Evolutionary conservation across 2,113 vertebrate genomes (phyloP), one percentile per base, ranked within the genome.

Genomic region (Abramis brama): DNA sequence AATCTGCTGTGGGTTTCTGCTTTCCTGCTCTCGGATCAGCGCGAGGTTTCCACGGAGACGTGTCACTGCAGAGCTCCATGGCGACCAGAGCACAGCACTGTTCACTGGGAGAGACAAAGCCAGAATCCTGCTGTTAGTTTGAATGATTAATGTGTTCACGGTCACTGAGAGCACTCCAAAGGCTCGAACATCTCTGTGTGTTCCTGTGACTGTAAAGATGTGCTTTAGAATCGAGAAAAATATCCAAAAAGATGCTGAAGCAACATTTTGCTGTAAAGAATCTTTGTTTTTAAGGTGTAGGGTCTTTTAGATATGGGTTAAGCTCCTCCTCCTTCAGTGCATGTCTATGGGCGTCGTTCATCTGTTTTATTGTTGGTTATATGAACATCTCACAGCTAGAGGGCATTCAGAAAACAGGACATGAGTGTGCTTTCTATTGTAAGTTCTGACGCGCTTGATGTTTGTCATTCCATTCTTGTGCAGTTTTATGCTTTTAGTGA

Each of bases 21-120:
- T 88, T 86, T 74, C 64, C 64, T 47, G 78, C 57, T 71, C 87
- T 86, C 47, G 57, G 66, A 85, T 77, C 77, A 85, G 85, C 78
- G 64, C 82, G 62, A 64, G 43, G 88, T 89, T 87, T 89, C 88
- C 88, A 89, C 82, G 82, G 88, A 76, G 85, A 89, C 78, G 33
- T 85, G 83, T 75, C 79, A 50, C 78, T 23, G 85, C 76, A 75
- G 75, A 87, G 88, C 88, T 85, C 88, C 88, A 89, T 89, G 88
- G 74, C 79, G 85, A 89, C 88, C 85, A 33, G 86, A 23, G 75
- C 75, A 36, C 8, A 77, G 75, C 74, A 11, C 74, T 21, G 74
- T 21, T 77, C 74, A 77, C 47, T 77, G 47, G 73, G 23, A 77
- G 27, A 85, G 83, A 85, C 27, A 45, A 36, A 77, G 75, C 47